Conservation (phyloP, 2,888 invertebrate species). For the Cosmia pyralina region DNA sequence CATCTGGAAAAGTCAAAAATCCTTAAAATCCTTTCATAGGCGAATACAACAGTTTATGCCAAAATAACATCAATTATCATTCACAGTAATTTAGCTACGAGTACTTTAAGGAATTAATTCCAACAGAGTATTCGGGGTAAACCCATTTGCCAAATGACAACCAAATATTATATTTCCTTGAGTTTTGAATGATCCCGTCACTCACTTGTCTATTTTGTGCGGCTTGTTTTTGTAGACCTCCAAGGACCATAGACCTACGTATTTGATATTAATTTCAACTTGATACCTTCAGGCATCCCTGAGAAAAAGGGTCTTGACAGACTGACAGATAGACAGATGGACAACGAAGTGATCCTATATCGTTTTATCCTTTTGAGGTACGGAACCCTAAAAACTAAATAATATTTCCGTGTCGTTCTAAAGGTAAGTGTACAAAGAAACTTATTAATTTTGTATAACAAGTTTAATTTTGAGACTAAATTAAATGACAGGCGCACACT, state of each 20-base stretch:
- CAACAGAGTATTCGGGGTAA: not conserved
- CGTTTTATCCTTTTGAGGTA: too few species aligned
- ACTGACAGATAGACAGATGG: too few species aligned
- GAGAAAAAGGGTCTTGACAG: too few species aligned
- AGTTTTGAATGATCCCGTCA: not conserved
- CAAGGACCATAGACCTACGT: too few species aligned
- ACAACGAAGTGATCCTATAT: too few species aligned
- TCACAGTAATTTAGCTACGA: not conserved
- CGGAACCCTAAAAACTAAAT: not conserved
- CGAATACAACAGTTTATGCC: not conserved
- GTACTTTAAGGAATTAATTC: not conserved
- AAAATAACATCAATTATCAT: not conserved
- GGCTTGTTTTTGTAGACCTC: too few species aligned
- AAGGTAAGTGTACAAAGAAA: conserved; percentile 7
- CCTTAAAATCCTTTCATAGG: not conserved
- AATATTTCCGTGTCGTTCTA: not conserved
- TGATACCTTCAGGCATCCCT: too few species aligned
- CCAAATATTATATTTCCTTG: not conserved
- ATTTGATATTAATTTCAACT: too few species aligned
- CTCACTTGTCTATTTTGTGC: too few species aligned
- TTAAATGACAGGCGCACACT: conserved; percentile 23
- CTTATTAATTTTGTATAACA: conserved; percentile 25
- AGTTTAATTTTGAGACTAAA: conserved; percentile 24
- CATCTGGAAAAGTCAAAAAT: not conserved
- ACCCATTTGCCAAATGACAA: not conserved